A percentile compares a stretch with the other conserved stretches of the same genome.
Conservation (phyloP, 2,113 vertebrate genomes). For the Columbina picui region DNA sequence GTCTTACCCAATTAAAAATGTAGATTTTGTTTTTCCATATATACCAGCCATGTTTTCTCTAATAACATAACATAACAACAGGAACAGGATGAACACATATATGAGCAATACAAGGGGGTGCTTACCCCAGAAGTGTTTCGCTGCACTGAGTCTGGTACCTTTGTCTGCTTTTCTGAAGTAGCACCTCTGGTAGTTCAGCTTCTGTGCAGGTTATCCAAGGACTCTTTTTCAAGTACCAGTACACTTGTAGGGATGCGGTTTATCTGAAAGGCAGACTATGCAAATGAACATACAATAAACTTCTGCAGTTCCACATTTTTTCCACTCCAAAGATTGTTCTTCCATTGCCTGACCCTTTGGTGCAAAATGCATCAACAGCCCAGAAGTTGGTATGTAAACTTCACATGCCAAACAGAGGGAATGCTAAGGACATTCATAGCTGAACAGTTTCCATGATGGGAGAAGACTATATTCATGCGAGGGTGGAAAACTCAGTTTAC, state of each 20-base stretch:
- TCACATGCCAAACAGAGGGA: background rate
- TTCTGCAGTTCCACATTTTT: slow-evolving; percentile 6
- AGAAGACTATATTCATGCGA: background rate
- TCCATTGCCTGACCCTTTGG: background rate
- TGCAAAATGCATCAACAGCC: slow-evolving; percentile 8
- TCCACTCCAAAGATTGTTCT: slow-evolving; percentile 6
- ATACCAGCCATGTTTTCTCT: background rate
- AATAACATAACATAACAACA: background rate
- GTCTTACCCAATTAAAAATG: background rate
- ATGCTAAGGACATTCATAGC: background rate
- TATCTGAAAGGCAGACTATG: slow-evolving; percentile 7
- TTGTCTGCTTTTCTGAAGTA: background rate
- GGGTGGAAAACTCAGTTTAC: slow-evolving; percentile 19
- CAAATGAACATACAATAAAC: background rate
- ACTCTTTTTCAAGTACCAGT: background rate
- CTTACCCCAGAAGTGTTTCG: background rate
- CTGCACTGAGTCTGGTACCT: background rate
- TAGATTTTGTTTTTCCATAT: background rate
- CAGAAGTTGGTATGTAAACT: slow-evolving; percentile 27
- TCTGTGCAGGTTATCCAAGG: background rate
- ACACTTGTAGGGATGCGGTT: background rate
- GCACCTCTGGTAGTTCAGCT: background rate
- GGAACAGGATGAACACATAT: background rate
- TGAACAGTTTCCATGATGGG: background rate
- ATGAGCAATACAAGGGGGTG: background rate